phyloP scores from a whole-genome alignment of 2,888 invertebrate genomes.

The Andrena minutula region DNA sequence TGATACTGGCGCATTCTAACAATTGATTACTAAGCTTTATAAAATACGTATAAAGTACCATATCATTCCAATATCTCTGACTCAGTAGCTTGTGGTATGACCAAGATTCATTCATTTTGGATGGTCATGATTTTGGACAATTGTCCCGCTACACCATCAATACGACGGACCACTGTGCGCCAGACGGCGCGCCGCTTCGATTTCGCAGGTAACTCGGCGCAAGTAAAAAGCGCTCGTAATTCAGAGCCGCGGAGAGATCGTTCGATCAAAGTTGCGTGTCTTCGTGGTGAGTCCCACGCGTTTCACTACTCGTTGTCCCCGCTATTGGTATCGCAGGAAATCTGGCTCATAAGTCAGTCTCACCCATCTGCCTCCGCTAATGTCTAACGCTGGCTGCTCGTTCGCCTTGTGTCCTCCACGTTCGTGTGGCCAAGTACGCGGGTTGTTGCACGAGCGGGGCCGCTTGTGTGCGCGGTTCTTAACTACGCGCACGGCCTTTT shows the following conservation, averaged over 20 bases:
- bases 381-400: constrained; percentile 58
- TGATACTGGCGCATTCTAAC: too few species aligned
- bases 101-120: too few species aligned
- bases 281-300: constrained; percentile 62
- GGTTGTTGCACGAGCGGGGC: constrained; percentile 35
- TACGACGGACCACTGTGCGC: too few species aligned
- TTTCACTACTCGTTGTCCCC: constrained; percentile 63
- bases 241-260: constrained; percentile 39
- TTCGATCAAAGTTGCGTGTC: constrained; percentile 58
- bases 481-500: constrained; percentile 28
- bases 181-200: too few species aligned
- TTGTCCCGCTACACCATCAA: too few species aligned
- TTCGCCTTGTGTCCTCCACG: constrained; percentile 57
- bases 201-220: background rate
- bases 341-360: constrained; percentile 74
- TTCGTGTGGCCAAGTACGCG: constrained; percentile 17
- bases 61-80: too few species aligned
- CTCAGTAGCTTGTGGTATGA: too few species aligned
- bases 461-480: constrained; percentile 23
- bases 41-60: too few species aligned
- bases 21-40: too few species aligned
- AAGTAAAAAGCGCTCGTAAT: constrained; percentile 21
- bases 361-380: constrained; percentile 70
- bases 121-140: too few species aligned
- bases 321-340: constrained; percentile 68